Base-by-base conservation (phyloP, 2,113 vertebrate genomes). In the Furnarius figulus region DNA sequence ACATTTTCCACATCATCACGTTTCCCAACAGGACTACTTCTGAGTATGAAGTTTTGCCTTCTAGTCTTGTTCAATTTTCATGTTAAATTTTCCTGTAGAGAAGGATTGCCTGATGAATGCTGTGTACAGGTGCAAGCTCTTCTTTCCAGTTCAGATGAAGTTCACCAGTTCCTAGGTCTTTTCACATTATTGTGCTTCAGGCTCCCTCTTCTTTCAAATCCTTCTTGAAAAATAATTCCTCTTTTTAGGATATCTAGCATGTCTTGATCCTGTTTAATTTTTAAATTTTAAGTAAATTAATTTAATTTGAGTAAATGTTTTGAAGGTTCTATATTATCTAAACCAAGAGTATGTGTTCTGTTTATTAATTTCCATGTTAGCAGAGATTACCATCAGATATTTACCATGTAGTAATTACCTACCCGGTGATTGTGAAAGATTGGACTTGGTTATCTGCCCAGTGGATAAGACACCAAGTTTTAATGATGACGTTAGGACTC, bases 21-120 rank as follows among this genome's bases (percentile, higher is more conserved):
- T 93, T 90, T 85, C 90, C 77, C 91, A 82, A 52, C 10, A 91
- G 91, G 74, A 79, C 14, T 52, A 44, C 84, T 96, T 93, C 62
- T 87, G 70, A 68, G n/a, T 28, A 19, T 78, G 44, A 86, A 87
- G 30, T 90, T 95, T 87, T 85, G 20, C 67, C 73, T 90, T 49
- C 80, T 18, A 50, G 40, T 12, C 24, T 56, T 23, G 19, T 71
- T 89, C 76, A 71, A 47, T 71, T 85, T 84, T 63, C 42, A 39
- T 63, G 73, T 40, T 78, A 62, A 74, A 62, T 78, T 52, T 52
- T 71, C 42, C 50, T 59, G 35, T 18, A 63, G 52, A 63, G 73
- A 70, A 74, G 6, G 2, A 14, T 33, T 86, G 47, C 20, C 42
- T 74, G 46, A 59, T 70, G 14, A 25, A 37, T 42, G 55, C 5